These are phyloP conservation scores for Cyphomyrus discorhynchus DNA, from an alignment of 2,113 vertebrate species.

Conservation along the genomic window DNA sequence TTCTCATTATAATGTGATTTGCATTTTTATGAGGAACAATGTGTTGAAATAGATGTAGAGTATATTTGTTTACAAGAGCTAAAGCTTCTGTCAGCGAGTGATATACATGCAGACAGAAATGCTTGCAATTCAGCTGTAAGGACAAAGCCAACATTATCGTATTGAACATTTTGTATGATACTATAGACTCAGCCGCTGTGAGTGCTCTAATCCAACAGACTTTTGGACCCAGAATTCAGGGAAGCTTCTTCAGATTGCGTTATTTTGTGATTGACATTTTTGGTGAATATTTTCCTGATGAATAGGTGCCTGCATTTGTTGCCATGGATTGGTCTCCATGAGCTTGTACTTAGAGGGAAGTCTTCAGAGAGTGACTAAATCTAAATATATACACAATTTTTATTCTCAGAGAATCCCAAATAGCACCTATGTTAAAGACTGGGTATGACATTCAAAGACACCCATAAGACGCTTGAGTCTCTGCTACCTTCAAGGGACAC, in stretches of 20 bases:
- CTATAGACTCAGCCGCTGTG: neutral
- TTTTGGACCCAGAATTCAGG: neutral
- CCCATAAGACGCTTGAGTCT: neutral
- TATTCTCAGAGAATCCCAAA: neutral
- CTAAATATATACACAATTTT: neutral
- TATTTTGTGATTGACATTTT: neutral
- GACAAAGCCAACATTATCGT: neutral
- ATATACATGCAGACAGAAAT: neutral
- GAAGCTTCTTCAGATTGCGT: neutral
- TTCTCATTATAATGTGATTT: conserved; percentile 6
- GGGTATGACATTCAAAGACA: neutral
- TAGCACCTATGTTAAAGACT: neutral
- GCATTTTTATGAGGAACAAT: neutral
- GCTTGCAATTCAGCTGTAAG: neutral
- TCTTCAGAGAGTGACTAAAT: neutral
- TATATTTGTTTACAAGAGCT: neutral
- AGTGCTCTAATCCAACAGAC: neutral
- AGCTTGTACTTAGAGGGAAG: neutral
- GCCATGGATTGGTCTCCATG: neutral
- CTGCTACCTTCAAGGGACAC: neutral
- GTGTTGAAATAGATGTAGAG: neutral
- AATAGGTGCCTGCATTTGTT: neutral
- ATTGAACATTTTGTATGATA: neutral
- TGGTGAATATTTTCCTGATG: neutral
- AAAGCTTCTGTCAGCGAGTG: neutral